Evolutionary conservation across 1,140 invertebrate species (phyloP).

Genomic region (Zaprionus camerounensis): DNA sequence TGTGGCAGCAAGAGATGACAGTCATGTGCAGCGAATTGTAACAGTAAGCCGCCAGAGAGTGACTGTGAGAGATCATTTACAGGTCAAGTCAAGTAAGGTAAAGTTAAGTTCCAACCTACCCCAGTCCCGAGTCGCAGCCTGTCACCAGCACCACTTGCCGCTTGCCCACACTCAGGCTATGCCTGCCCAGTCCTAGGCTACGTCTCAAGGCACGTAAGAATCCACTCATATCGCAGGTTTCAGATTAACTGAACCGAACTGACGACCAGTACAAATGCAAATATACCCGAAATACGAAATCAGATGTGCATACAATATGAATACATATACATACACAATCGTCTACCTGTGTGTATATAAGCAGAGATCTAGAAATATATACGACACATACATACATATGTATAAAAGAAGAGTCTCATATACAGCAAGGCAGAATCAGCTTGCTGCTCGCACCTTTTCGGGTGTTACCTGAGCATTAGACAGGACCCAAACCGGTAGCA

Average conservation of each 20-base stretch:
- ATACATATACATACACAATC: conserved; percentile 9
- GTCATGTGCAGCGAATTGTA: conserved; percentile 81
- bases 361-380: not conserved
- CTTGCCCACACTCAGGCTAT: conserved; percentile 55
- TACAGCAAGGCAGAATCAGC: not conserved
- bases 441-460: conserved; percentile 8
- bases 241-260: conserved; percentile 61
- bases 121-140: conserved; percentile 94
- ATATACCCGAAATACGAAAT: conserved; percentile 53
- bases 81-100: not conserved
- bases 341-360: conserved; percentile 7
- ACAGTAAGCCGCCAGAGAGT: conserved; percentile 84
- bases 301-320: conserved; percentile 42
- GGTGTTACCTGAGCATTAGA: conserved; percentile 63
- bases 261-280: conserved; percentile 40
- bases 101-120: conserved; percentile 85
- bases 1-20: conserved; percentile 86
- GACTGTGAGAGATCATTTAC: conserved; percentile 38
- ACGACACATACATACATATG: conserved; percentile 20
- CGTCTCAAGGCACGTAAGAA: conserved; percentile 56
- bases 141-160: conserved; percentile 88
- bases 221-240: conserved; percentile 59
- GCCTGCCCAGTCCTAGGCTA: conserved; percentile 57
- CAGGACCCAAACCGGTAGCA: conserved; percentile 36
- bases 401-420: not conserved